phyloP scores from a whole-genome alignment of 2,113 vertebrate genomes.

The Thunnus thynnus region DNA sequence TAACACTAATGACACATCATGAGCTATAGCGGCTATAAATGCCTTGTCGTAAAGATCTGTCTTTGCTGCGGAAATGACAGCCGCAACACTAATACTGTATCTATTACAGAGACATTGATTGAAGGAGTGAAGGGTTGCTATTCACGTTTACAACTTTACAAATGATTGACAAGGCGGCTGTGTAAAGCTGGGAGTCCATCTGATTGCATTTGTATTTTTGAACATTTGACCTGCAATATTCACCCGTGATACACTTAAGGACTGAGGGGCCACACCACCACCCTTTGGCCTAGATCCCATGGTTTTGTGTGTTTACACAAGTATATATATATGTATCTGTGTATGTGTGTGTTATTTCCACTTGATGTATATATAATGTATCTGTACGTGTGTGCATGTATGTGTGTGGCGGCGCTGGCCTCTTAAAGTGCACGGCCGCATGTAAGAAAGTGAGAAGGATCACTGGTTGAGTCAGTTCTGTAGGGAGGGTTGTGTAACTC shows the following conservation, averaged over 20 bases:
- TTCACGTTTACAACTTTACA: slow-evolving; percentile 57
- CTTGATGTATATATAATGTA: neutral
- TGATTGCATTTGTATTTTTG: slow-evolving; percentile 61
- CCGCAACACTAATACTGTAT: neutral
- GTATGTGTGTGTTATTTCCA: neutral
- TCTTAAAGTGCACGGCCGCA: slow-evolving; percentile 11
- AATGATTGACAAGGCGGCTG: slow-evolving; percentile 69
- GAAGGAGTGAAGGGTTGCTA: slow-evolving; percentile 30
- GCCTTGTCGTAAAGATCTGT: slow-evolving; percentile 49
- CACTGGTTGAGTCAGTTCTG: slow-evolving; percentile 47
- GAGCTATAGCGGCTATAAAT: slow-evolving; percentile 47
- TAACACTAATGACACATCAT: slow-evolving; percentile 60
- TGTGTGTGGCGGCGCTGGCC: neutral
- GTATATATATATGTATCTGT: neutral
- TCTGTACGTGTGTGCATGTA: neutral
- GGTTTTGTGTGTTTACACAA: neutral
- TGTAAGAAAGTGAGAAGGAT: slow-evolving; percentile 19
- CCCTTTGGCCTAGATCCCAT: slow-evolving; percentile 37
- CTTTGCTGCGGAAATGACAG: slow-evolving; percentile 23
- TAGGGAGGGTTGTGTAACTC: slow-evolving; percentile 61
- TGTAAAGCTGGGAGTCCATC: slow-evolving; percentile 49
- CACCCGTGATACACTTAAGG: slow-evolving; percentile 36
- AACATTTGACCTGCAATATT: slow-evolving; percentile 63
- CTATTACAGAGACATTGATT: slow-evolving; percentile 7
- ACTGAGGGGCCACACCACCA: slow-evolving; percentile 2